Conservation (phyloP, 2,797 vertebrate genomes). For the Enteromius radiatus region DNA sequence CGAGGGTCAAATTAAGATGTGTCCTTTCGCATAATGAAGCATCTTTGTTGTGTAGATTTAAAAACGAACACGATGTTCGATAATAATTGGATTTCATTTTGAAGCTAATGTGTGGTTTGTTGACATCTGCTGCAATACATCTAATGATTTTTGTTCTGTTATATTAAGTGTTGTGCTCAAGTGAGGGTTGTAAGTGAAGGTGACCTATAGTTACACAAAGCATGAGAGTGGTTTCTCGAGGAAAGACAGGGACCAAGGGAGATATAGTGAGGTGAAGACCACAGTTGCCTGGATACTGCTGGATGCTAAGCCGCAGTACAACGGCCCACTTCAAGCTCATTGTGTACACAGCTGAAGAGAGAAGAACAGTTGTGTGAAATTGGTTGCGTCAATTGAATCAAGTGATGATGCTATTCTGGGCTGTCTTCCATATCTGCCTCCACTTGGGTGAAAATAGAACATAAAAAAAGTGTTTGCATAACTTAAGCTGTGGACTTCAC, state of each 20-base stretch:
- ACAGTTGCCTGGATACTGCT: constrained; percentile 68
- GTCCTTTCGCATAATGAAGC: not conserved
- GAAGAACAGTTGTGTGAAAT: constrained; percentile 61
- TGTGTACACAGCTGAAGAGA: constrained; percentile 61
- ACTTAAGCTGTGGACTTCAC: constrained; percentile 3
- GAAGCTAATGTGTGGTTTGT: constrained; percentile 36
- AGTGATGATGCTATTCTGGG: constrained; percentile 50
- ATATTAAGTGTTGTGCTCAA: not conserved
- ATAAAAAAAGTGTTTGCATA: constrained; percentile 30
- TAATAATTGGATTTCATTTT: constrained; percentile 52
- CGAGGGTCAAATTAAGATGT: not conserved
- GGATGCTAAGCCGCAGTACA: constrained; percentile 60
- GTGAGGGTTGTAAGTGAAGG: not conserved
- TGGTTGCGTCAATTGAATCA: constrained; percentile 51
- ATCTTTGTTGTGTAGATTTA: constrained; percentile 19
- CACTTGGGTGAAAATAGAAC: constrained; percentile 46
- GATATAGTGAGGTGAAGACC: constrained; percentile 31
- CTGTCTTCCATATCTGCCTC: constrained; percentile 37
- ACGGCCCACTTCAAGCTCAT: constrained; percentile 63
- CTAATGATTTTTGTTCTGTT: not conserved
- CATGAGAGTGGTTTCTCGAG: constrained; percentile 41
- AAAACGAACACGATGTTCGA: constrained; percentile 33
- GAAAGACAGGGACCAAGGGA: constrained; percentile 52
- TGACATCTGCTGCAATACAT: constrained; percentile 21
- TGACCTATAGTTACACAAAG: constrained; percentile 41